Percentiles rank a stretch among this genome's conserved stretches.
These are phyloP conservation scores for Myrmecophaga tridactyla DNA, from an alignment of 2,113 vertebrate species.

Conservation along the genomic window DNA sequence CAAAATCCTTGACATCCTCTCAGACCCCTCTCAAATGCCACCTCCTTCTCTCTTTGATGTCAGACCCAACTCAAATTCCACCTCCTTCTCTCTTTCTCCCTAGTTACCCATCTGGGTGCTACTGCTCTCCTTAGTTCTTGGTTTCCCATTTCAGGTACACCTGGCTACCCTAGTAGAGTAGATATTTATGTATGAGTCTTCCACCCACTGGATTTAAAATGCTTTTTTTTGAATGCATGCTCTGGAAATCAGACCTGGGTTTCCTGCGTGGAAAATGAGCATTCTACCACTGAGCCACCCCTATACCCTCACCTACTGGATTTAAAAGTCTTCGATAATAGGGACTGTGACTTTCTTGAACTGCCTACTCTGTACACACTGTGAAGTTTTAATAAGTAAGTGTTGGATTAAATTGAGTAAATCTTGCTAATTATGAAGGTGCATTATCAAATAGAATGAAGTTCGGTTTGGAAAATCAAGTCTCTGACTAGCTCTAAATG, in stretches of 20 bases:
- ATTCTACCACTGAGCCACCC: too few relatives aligned
- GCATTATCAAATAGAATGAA: background rate
- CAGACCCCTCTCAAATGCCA: background rate
- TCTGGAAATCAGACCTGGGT: too few relatives aligned
- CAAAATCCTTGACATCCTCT: background rate
- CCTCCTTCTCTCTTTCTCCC: background rate
- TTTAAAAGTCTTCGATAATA: background rate
- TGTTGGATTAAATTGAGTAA: constrained; percentile 26
- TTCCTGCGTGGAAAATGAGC: too few relatives aligned
- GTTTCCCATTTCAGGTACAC: background rate
- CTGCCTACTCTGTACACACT: background rate
- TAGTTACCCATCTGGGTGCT: background rate
- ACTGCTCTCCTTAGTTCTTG: background rate
- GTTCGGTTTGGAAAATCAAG: constrained; percentile 29
- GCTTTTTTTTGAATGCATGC: too few relatives aligned
- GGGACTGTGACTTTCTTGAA: background rate
- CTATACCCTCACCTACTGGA: background rate
- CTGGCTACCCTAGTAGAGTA: background rate
- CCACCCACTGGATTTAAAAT: background rate
- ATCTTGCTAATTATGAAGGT: background rate
- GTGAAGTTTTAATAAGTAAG: constrained; percentile 23
- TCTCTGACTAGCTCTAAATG: background rate
- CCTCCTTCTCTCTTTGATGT: background rate
- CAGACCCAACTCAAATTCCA: background rate
- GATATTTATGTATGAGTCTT: background rate